phyloP scores from a whole-genome alignment of 2,797 vertebrate genomes.

The Lycodopsis pacificus region DNA sequence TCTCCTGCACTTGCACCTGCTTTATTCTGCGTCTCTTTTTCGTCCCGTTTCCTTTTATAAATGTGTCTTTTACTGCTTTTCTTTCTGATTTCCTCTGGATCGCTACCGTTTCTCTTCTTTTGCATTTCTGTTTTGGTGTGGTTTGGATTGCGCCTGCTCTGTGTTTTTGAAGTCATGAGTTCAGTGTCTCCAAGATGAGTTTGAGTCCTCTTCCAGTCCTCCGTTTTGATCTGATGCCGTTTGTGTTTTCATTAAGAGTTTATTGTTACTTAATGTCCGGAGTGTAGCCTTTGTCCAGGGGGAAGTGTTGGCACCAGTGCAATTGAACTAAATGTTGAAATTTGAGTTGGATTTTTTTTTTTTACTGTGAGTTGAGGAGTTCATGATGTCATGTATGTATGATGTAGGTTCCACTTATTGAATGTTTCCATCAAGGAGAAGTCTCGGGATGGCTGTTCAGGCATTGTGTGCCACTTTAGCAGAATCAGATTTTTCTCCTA shows the following conservation, averaged over 20 bases:
- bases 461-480: conserved; percentile 36
- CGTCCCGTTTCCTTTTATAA: conserved; percentile 60
- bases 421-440: conserved; percentile 71
- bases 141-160: conserved; percentile 74
- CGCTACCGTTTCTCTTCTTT: conserved; percentile 34
- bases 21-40: conserved; percentile 51
- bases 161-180: conserved; percentile 70
- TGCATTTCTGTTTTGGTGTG: conserved; percentile 75
- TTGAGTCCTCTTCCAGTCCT: conserved; percentile 63
- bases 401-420: conserved; percentile 58
- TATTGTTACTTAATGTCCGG: conserved; percentile 72
- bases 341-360: conserved; percentile 36
- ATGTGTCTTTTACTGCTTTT: conserved; percentile 55
- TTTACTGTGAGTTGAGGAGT: conserved; percentile 41
- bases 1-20: conserved; percentile 69
- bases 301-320: conserved; percentile 67
- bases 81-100: conserved; percentile 42
- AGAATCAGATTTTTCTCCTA: conserved; percentile 45
- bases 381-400: conserved; percentile 44
- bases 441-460: conserved; percentile 30
- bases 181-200: conserved; percentile 69
- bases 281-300: conserved; percentile 66
- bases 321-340: conserved; percentile 71
- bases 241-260: conserved; percentile 65
- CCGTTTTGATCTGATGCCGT: conserved; percentile 62